Conservation (phyloP, 2,797 vertebrate genomes). For the Crotalus adamanteus region DNA sequence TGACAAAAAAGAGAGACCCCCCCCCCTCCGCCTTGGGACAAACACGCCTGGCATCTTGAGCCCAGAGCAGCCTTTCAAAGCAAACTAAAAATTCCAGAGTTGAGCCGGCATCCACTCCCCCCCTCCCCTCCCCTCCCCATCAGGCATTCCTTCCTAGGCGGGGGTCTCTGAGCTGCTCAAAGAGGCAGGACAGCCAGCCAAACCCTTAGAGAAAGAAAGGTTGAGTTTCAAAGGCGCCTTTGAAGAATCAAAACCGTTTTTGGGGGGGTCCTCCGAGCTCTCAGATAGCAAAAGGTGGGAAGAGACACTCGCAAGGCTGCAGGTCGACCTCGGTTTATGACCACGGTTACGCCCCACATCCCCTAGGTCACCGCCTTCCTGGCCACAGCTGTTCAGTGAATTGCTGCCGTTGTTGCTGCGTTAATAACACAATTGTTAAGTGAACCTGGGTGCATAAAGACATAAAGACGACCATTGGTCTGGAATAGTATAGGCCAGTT, state of each 20-base stretch:
- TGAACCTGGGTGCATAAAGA: too few species aligned
- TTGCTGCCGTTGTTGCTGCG: too few species aligned
- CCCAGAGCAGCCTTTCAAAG: not conserved
- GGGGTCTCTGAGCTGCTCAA: accelerated
- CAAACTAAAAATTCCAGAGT: slow-evolving; percentile 20
- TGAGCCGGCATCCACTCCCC: not conserved
- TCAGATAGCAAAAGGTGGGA: not conserved
- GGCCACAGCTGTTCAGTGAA: too few species aligned
- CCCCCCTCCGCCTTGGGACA: not conserved
- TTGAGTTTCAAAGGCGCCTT: slow-evolving; percentile 30
- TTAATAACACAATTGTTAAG: too few species aligned
- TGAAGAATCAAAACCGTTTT: slow-evolving; percentile 20
- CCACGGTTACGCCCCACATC: too few species aligned
- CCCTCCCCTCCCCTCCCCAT: not conserved
- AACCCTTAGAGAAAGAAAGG: slow-evolving; percentile 29
- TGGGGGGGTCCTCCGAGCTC: not conserved
- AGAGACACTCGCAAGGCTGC: not conserved
- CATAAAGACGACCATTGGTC: too few species aligned
- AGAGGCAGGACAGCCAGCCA: not conserved
- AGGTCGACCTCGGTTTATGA: too few species aligned
- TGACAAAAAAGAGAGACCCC: not conserved
- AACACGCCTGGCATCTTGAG: not conserved
- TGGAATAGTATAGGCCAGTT: too few species aligned
- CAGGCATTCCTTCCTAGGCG: not conserved
- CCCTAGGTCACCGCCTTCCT: too few species aligned